A percentile compares a stretch with the other conserved stretches of the same genome.
Evolutionary conservation across 1,140 invertebrate species (phyloP).

Genomic region (Anoplolepis gracilipes): DNA sequence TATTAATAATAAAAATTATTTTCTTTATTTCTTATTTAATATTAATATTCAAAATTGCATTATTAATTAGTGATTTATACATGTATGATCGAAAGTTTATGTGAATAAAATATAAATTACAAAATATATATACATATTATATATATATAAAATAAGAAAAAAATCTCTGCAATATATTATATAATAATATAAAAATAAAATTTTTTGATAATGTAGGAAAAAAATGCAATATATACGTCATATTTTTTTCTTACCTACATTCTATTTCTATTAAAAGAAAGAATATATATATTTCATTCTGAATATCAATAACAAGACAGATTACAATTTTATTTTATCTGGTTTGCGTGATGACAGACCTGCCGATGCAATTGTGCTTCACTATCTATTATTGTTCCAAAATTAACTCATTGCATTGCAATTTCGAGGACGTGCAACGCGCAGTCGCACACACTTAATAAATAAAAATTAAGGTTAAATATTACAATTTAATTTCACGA

Average conservation of each 20-base stretch:
- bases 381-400: conserved; percentile 41
- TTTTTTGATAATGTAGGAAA: background rate
- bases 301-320: background rate
- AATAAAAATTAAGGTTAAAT: background rate
- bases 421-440: background rate
- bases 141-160: too few species aligned
- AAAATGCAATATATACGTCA: background rate
- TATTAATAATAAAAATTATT: background rate
- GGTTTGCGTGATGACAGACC: background rate
- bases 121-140: too few species aligned
- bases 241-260: too few species aligned
- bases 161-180: too few species aligned
- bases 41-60: background rate
- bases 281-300: background rate
- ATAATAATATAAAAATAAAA: background rate
- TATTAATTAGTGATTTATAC: background rate
- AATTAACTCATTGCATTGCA: conserved; percentile 26
- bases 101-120: too few species aligned
- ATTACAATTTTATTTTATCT: conserved; percentile 9
- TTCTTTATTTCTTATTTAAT: background rate
- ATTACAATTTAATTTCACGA: background rate
- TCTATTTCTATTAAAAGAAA: background rate
- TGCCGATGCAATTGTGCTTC: conserved; percentile 14
- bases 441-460: background rate
- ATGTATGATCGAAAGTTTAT: background rate